These are phyloP conservation scores for Gnatocerus cornutus DNA, from an alignment of 2,888 invertebrate species.

Conservation along the genomic window DNA sequence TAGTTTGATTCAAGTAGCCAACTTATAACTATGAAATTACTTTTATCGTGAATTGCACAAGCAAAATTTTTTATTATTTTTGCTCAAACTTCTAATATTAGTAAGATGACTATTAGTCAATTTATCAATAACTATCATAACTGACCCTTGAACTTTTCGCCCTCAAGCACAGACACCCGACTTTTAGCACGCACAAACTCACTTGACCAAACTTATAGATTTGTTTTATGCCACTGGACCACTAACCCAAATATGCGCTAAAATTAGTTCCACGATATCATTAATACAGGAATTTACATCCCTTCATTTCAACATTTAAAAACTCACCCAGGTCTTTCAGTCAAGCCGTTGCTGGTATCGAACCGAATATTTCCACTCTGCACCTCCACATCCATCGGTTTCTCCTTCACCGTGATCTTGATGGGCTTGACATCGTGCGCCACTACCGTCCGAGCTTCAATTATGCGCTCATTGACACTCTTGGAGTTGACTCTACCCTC, in stretches of 20 bases:
- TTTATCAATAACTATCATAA: conserved; percentile 1
- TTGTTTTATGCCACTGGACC: conserved; percentile 55
- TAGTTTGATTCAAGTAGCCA: too few species aligned
- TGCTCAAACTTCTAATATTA: too few species aligned
- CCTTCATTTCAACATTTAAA: neutral
- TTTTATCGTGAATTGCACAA: too few species aligned
- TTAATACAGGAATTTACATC: conserved; percentile 25
- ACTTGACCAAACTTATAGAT: conserved; percentile 52
- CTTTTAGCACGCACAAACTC: conserved; percentile 39
- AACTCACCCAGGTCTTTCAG: conserved; percentile 68
- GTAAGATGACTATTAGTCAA: too few species aligned
- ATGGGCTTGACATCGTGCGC: conserved; percentile 69
- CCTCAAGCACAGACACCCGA: conserved; percentile 19
- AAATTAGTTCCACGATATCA: conserved; percentile 51
- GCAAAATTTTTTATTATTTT: too few species aligned
- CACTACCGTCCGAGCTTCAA: conserved; percentile 66
- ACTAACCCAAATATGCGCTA: conserved; percentile 59
- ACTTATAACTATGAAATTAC: too few species aligned
- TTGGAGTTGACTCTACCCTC: conserved; percentile 54
- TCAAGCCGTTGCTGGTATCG: conserved; percentile 65
- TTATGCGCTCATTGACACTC: conserved; percentile 63
- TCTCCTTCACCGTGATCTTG: conserved; percentile 68
- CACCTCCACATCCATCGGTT: conserved; percentile 67
- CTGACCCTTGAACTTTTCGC: conserved; percentile 37
- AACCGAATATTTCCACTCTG: conserved; percentile 69